Evolutionary conservation across 1,140 invertebrate genomes (phyloP), one percentile per base, ranked within the genome.

Genomic region (Adelges cooleyi): DNA sequence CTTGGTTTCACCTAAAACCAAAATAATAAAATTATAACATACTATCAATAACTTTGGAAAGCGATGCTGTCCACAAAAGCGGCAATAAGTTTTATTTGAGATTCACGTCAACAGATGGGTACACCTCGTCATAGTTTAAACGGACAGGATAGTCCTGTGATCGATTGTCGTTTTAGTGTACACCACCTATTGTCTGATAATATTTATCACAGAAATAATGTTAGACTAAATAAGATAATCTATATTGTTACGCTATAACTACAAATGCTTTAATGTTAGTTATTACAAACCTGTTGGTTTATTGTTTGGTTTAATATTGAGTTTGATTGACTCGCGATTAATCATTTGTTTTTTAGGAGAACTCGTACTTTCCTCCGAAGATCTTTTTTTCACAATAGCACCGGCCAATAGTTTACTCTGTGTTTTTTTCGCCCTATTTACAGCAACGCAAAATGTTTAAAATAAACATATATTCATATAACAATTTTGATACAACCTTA

Each of bases 361-460:
- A 62, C 18, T 62, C 10, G 5, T 20, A 13, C n/a, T 46, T 33
- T 46, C 42, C 0, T 69, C 68, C 15, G 66, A 33, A 40, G 65
- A 49, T 65, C 69, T 67, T 68, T 82, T 83, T 70, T 80, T 80
- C 3, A 83, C 77, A 52, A 83, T 78, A 36, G 80, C 77, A 15
- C 82, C 81, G 68, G 81, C 80, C 2, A 84, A 70, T 53, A 83
- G 72, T 73, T 79, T 81, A 66, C 76, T 75, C 75, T 85, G 80
- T 65, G 78, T 78, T 70, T 71, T 74, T 70, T 72, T 75, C 20
- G 71, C 69, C 66, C 71, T 51, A 71, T 67, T 67, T 27, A 51
- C 6, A 59, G 25, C n/a, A 51, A 65, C 66, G 51, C 46, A 36
- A 66, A 42, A 53, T n/a, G 46, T 56, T 44, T 6, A 6, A 33